A percentile compares a stretch with the other conserved stretches of the same genome.
These are phyloP conservation scores for Chaetodon trifasciatus DNA, from an alignment of 2,797 vertebrate genomes.

Conservation along the genomic window DNA sequence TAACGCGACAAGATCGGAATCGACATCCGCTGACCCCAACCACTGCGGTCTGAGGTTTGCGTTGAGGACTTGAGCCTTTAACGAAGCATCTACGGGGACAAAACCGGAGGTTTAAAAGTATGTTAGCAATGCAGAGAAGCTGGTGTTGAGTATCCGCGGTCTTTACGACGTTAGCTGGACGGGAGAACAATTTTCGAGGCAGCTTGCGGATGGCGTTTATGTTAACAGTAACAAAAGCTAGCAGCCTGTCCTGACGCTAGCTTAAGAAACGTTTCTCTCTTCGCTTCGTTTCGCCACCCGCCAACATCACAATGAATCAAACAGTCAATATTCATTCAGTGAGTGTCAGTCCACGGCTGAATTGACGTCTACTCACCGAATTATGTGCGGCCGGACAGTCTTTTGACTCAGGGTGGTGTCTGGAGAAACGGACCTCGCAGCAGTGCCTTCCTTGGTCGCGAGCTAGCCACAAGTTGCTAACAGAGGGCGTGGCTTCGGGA, in stretches of 20 bases:
- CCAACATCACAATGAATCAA: neutral
- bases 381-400: slow-evolving; percentile 57
- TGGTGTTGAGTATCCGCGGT: neutral
- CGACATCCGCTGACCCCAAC: slow-evolving; percentile 42
- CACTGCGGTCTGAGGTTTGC: slow-evolving; percentile 42
- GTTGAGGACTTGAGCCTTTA: slow-evolving; percentile 39
- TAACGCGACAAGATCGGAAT: slow-evolving; percentile 27
- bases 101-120: neutral
- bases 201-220: slow-evolving; percentile 29
- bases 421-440: slow-evolving; percentile 54
- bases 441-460: slow-evolving; percentile 64
- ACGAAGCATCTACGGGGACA: slow-evolving; percentile 7
- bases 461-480: slow-evolving; percentile 84
- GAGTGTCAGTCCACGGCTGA: rapidly evolving
- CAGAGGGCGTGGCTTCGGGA: slow-evolving; percentile 76
- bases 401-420: slow-evolving; percentile 68
- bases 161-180: neutral
- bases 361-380: slow-evolving; percentile 70
- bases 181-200: slow-evolving; percentile 24
- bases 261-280: slow-evolving; percentile 49
- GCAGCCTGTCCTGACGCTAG: slow-evolving; percentile 67
- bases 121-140: neutral
- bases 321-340: rapidly evolving
- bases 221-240: slow-evolving; percentile 79
- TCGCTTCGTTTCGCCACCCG: slow-evolving; percentile 19